These are phyloP conservation scores for Passer domesticus DNA, from an alignment of 2,113 vertebrate genomes.

Conservation along the genomic window DNA sequence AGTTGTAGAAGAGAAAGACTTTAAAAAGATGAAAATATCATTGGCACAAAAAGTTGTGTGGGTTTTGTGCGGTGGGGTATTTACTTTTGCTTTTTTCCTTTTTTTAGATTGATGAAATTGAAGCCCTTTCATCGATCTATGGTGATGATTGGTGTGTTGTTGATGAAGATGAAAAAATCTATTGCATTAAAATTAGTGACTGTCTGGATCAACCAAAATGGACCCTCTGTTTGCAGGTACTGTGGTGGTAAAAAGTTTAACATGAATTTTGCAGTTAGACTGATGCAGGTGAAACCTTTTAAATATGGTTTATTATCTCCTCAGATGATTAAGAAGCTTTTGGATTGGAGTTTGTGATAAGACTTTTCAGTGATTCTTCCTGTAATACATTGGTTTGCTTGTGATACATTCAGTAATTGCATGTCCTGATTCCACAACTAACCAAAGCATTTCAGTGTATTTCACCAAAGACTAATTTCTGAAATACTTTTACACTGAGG, in stretches of 20 bases:
- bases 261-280: neutral
- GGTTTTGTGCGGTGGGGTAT: fast-evolving
- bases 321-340: neutral
- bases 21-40: neutral
- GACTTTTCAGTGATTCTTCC: neutral
- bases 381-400: neutral
- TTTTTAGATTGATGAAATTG: slow-evolving; percentile 91
- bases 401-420: neutral
- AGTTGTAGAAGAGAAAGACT: neutral
- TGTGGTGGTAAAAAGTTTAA: neutral
- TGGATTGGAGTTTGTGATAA: neutral
- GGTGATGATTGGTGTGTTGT: slow-evolving; percentile 96
- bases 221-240: slow-evolving; percentile 91
- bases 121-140: slow-evolving; percentile 95
- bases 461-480: neutral
- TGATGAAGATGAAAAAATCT: slow-evolving; percentile 89
- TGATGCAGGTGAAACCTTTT: neutral
- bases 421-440: neutral
- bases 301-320: neutral
- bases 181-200: slow-evolving; percentile 90
- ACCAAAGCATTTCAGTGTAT: neutral
- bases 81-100: neutral
- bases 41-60: neutral
- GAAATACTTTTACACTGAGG: neutral
- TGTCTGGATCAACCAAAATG: slow-evolving; percentile 80